Conservation (phyloP, 2,113 vertebrate species). For the Etia nguti region DNA sequence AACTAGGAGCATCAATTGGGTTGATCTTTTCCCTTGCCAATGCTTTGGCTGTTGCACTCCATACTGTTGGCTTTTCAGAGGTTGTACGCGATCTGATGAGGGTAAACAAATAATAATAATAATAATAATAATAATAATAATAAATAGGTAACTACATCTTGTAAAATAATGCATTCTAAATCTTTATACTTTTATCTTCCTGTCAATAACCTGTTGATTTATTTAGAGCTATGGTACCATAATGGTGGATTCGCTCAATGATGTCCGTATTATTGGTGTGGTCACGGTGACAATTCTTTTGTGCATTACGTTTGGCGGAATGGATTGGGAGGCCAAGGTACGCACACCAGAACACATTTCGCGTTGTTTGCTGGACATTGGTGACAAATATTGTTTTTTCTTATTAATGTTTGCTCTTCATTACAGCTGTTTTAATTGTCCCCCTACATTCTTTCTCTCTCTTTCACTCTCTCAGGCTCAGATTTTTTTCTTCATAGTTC, state of each 20-base stretch:
- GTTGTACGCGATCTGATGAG: slow-evolving; percentile 65
- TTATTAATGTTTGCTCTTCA: background rate
- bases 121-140: background rate
- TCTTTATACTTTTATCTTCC: background rate
- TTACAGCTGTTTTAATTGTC: background rate
- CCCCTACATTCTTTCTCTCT: background rate
- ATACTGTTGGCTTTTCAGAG: slow-evolving; percentile 69
- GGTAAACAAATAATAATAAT: slow-evolving; percentile 24
- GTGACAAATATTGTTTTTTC: background rate
- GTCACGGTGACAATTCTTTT: slow-evolving; percentile 64
- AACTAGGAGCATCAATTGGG: slow-evolving; percentile 67
- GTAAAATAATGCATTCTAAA: background rate
- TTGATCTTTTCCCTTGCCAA: slow-evolving; percentile 71
- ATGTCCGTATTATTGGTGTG: slow-evolving; percentile 66
- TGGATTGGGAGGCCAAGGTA: slow-evolving; percentile 71
- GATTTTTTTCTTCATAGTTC: slow-evolving; percentile 69
- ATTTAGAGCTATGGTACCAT: slow-evolving; percentile 49
- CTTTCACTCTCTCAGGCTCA: slow-evolving; percentile 58
- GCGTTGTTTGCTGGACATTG: background rate
- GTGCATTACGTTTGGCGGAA: slow-evolving; percentile 64
- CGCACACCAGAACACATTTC: fast-evolving
- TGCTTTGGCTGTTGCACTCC: slow-evolving; percentile 66
- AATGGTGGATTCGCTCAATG: slow-evolving; percentile 57
- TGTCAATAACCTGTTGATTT: background rate
- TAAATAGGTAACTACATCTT: background rate